Percentiles rank a stretch among this genome's conserved stretches.
phyloP scores from a whole-genome alignment of 2,888 invertebrate species.

The Aplocera efformata region DNA sequence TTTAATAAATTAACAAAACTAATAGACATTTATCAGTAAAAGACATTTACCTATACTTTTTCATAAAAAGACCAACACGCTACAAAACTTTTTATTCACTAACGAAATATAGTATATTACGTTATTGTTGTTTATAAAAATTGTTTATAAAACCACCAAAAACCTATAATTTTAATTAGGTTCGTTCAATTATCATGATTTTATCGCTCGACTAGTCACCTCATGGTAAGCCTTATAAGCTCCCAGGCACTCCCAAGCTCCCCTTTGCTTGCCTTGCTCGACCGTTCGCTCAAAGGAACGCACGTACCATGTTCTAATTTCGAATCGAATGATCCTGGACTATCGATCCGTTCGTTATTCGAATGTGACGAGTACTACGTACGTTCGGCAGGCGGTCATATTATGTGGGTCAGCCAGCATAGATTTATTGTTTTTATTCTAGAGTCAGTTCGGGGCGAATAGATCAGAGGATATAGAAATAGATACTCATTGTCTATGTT shows the following conservation, averaged over 20 bases:
- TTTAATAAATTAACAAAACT: too few species aligned
- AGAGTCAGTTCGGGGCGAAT: conserved; percentile 8
- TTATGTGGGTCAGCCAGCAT: conserved; percentile 29
- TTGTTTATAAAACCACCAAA: too few species aligned
- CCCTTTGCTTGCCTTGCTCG: conserved; percentile 62
- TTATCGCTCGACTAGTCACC: conserved; percentile 50
- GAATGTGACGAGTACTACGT: conserved; percentile 4
- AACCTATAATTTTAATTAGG: too few species aligned
- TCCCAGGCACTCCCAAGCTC: conserved; percentile 31
- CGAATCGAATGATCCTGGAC: conserved; percentile 44
- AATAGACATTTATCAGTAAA: too few species aligned
- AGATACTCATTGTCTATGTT: not conserved
- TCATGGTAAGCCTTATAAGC: conserved; percentile 55
- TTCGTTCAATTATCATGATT: conserved; percentile 15
- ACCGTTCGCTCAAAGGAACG: conserved; percentile 65
- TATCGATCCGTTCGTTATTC: conserved; percentile 27
- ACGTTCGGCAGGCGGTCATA: conserved; percentile 6
- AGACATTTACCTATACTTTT: too few species aligned
- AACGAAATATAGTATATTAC: too few species aligned
- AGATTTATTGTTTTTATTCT: conserved; percentile 16
- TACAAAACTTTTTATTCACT: too few species aligned
- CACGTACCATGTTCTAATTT: conserved; percentile 69
- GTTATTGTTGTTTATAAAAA: too few species aligned
- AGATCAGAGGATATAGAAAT: too few species aligned
- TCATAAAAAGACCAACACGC: too few species aligned